Evolutionary conservation across 2,797 vertebrate species (phyloP).

Genomic region (Rousettus madagascariensis): DNA sequence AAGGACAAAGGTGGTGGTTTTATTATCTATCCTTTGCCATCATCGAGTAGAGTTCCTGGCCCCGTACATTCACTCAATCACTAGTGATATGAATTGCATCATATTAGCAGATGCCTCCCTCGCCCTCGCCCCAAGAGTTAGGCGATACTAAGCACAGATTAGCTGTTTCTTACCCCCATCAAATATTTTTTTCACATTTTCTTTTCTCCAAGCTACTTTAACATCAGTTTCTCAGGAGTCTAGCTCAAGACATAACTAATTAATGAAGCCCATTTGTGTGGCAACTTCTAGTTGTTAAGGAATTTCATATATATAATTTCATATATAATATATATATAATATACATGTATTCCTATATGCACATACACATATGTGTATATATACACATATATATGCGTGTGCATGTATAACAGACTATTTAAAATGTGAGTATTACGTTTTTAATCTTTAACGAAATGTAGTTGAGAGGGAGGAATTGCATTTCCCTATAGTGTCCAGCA

Average conservation of each 20-base stretch:
- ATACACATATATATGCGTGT: not conserved
- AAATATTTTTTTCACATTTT: not conserved
- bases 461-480: not conserved
- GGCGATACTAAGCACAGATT: not conserved
- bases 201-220: not conserved
- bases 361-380: too few species aligned
- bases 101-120: not conserved
- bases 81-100: not conserved
- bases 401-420: not conserved
- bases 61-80: not conserved
- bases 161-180: not conserved
- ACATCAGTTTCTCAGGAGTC: not conserved
- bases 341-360: not conserved
- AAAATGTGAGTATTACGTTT: not conserved
- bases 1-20: not conserved
- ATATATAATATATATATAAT: not conserved
- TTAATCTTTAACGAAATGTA: not conserved
- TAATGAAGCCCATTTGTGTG: not conserved
- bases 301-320: not conserved
- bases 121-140: not conserved
- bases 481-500: not conserved
- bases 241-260: not conserved
- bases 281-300: not conserved
- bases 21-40: not conserved
- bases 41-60: not conserved